A percentile compares a stretch with the other conserved stretches of the same genome.
Conservation (phyloP, 2,113 vertebrate genomes). For the Dermatemys mawii region DNA sequence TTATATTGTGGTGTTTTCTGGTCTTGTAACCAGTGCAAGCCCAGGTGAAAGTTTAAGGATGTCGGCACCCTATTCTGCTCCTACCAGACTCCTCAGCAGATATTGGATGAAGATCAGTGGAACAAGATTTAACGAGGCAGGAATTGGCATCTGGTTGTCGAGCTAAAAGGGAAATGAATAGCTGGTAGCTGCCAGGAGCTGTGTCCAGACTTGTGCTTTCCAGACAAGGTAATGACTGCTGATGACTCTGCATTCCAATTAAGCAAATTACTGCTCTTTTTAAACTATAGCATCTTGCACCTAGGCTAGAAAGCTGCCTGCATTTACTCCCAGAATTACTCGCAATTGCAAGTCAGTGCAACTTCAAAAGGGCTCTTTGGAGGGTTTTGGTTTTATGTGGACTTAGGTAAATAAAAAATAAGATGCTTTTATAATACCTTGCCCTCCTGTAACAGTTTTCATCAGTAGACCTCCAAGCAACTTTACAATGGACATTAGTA, state of each 20-base stretch:
- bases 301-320: rapidly evolving
- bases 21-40: background rate
- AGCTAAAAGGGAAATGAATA: background rate
- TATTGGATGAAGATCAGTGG: background rate
- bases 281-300: too few relatives aligned
- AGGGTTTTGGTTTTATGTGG: background rate
- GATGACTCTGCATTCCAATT: background rate
- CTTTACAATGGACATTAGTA: background rate
- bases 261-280: background rate
- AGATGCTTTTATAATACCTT: background rate
- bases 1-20: background rate
- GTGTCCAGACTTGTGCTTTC: background rate
- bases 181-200: rapidly evolving
- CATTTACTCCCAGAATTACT: rapidly evolving
- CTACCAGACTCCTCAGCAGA: background rate
- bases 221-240: rapidly evolving
- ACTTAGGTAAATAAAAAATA: background rate
- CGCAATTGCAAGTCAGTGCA: background rate
- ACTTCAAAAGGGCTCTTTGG: background rate
- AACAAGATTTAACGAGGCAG: background rate
- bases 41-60: background rate
- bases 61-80: rapidly evolving
- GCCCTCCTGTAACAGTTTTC: background rate
- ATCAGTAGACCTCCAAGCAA: background rate
- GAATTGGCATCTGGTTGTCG: background rate